Evolutionary conservation across 2,797 vertebrate genomes (phyloP).

Genomic region (Microcaecilia unicolor): DNA sequence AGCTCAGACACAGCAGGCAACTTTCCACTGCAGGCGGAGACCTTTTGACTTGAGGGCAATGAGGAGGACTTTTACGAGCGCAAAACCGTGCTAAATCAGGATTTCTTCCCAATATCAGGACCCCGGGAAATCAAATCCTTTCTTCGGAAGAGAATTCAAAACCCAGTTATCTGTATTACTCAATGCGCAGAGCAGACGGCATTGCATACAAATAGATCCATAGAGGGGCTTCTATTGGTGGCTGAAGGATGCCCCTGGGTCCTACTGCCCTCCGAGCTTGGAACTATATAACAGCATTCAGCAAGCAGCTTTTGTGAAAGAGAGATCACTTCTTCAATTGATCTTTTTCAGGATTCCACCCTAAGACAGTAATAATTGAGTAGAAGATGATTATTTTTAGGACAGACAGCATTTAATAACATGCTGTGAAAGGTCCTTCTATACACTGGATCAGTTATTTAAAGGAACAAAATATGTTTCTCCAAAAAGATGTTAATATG

Average conservation of each 20-base stretch:
- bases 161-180: constrained; percentile 53
- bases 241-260: constrained; percentile 63
- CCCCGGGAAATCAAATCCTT: constrained; percentile 46
- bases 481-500: too few relatives aligned
- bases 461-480: too few relatives aligned
- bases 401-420: too few relatives aligned
- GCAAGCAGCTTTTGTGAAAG: constrained; percentile 23
- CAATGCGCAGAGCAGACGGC: constrained; percentile 60
- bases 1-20: constrained; percentile 53
- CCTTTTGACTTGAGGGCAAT: constrained; percentile 19
- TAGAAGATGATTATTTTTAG: too few relatives aligned
- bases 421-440: too few relatives aligned
- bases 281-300: constrained; percentile 39
- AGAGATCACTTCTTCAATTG: too few relatives aligned
- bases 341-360: too few relatives aligned
- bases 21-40: constrained; percentile 58
- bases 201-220: constrained; percentile 62
- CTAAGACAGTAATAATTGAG: too few relatives aligned
- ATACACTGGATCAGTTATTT: too few relatives aligned
- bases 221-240: constrained; percentile 52
- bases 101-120: constrained; percentile 36
- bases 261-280: constrained; percentile 66
- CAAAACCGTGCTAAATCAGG: constrained; percentile 29
- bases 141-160: constrained; percentile 51
- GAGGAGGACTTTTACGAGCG: constrained; percentile 18